Base-by-base conservation (phyloP, 1,140 invertebrate species). In the Daktulosphaira vitifoliae region DNA sequence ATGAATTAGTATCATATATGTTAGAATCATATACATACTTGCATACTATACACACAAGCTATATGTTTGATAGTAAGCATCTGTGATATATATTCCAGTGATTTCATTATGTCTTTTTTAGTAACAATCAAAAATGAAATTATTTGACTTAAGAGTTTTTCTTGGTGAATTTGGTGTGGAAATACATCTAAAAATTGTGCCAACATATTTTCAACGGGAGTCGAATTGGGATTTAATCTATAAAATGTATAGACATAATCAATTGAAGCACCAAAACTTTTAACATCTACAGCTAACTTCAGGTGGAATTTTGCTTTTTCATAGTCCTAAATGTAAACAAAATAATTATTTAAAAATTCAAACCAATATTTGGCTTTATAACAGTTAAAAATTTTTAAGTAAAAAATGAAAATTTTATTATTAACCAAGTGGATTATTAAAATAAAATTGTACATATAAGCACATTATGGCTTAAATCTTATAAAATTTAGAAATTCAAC, bases 231-330 rank as follows among this genome's bases (percentile, higher is more conserved):
- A 46, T 59, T 18, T 6, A 59, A 44, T 59, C 18, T 46, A 20
- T 13, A 59, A 0, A 59, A 20, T 29, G 54, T 46, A 46, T 33
- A 59, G 18, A 59, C 26, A 20, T 59, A 59, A 25, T 59, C 54
- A 26, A 59, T 59, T 15, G 54, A 59, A 16, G 3, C 13, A 59
- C 54, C 54, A 46, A 59, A 59, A n/a, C 39, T 59, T 46, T 46
- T 59, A 2, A 29, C 54, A 15, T 59, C 54, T 7, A 22, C 18
- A 20, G 42, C 54, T 46, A 44, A 44, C 3, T 59, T 59, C 9
- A 59, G 42, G 25, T 59, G 39, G 16, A 44, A 26, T 8, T 59
- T 59, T 1, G 54, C 54, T 7, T 20, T 46, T 18, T 25, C 0
- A 29, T 29, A 46, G 18, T 59, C 39, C 54, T 59, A 20, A 44